Evolutionary conservation across 1,140 invertebrate genomes (phyloP), one percentile per base, ranked within the genome.

Genomic region (Ostrea edulis): DNA sequence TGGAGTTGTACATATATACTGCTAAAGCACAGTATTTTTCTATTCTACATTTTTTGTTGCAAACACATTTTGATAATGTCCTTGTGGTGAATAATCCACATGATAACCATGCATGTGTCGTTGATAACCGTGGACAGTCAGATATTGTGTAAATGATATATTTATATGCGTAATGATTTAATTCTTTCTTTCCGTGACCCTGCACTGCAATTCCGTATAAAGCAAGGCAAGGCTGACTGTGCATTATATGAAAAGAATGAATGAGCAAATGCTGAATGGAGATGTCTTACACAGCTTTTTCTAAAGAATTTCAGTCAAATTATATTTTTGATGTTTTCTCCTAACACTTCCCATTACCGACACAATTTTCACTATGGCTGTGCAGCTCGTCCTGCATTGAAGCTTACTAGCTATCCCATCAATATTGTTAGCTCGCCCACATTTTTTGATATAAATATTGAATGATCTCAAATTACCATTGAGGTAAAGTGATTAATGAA

Each of bases 51-150:
- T 77, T 44, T 77, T 77, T 77, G 68, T 77, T 77, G 29, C 25
- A 22, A 29, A 77, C 68, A 77, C 68, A 77, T 8, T 77, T 77
- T 44, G 35, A 44, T 2, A 11, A 29, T 77, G 68, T 77, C 68
- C 29, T 22, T 77, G 68, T 77, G 68, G 68, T 77, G 68, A 77
- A 35, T 8, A 3, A 14, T 77, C 22, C 68, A 77, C 68, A 77
- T 77, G 68, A 25, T 77, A 77, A 77, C 68, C 68, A 77, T 77
- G 68, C 68, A 77, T 77, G 68, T 77, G 29, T 77, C 22, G 14
- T 29, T 35, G 68, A 35, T 25, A 77, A 35, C 5, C 25, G 25
- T 77, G 29, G 25, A 77, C 68, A 77, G 68, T 77, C 25, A 22
- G 9, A 35, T 77, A 77, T 77, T 77, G 68, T 77, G 25, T 77